Conservation (phyloP, 2,797 vertebrate species). For the Graptemys geographica region DNA sequence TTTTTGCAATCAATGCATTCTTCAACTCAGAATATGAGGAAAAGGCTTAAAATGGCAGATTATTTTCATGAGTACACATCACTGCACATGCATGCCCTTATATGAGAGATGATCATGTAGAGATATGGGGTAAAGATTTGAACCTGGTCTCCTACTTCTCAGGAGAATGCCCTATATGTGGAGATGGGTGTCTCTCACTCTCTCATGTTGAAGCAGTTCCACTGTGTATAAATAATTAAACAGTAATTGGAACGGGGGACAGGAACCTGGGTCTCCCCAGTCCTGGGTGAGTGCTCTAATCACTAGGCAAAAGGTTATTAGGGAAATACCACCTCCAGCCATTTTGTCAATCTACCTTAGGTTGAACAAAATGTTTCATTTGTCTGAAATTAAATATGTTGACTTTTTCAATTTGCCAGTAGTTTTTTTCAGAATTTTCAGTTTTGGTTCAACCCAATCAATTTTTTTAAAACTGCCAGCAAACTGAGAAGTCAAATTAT, state of each 20-base stretch:
- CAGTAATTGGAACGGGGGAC: not conserved
- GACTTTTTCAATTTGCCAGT: no score
- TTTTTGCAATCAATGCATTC: not conserved
- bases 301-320: not conserved
- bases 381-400: no score
- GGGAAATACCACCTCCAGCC: not conserved
- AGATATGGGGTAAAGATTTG: not conserved
- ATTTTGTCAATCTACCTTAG: no score
- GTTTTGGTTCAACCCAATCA: no score
- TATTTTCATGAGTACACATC: not conserved
- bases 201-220: not conserved
- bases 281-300: not conserved
- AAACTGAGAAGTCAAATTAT: no score
- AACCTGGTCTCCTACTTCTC: not conserved
- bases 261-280: not conserved
- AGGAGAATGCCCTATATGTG: not conserved
- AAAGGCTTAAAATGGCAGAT: not conserved
- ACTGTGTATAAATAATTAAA: not conserved
- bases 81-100: accelerated
- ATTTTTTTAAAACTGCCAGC: no score
- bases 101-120: not conserved
- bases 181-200: not conserved
- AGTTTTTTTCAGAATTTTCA: no score
- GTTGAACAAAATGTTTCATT: no score
- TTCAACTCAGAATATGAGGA: not conserved